phyloP scores from a whole-genome alignment of 2,113 vertebrate genomes.

The Desmodus rotundus region DNA sequence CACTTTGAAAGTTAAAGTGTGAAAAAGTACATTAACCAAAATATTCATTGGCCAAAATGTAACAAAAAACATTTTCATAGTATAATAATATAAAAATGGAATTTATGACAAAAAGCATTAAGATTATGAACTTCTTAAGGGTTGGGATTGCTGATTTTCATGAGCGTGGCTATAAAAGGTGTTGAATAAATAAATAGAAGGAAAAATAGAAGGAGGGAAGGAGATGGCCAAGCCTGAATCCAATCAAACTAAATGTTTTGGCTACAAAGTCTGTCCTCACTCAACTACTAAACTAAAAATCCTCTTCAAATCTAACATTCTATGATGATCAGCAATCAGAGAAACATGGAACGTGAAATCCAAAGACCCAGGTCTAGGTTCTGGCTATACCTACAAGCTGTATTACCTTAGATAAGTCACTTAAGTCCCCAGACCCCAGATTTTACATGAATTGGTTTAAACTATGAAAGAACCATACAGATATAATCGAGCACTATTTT shows the following conservation, averaged over 20 bases:
- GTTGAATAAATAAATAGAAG: neutral
- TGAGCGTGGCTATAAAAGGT: neutral
- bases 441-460: neutral
- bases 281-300: neutral
- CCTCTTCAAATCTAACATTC: neutral
- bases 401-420: neutral
- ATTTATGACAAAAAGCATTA: neutral
- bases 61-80: neutral
- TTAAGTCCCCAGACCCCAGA: neutral
- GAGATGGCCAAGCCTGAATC: neutral
- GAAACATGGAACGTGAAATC: neutral
- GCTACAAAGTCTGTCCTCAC: neutral
- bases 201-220: neutral
- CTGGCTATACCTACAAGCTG: neutral
- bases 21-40: neutral
- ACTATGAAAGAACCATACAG: neutral
- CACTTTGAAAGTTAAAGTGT: neutral
- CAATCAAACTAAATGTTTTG: neutral
- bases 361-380: neutral
- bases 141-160: neutral
- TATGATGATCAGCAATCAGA: neutral
- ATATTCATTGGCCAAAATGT: neutral
- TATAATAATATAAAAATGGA: neutral
- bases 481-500: neutral
- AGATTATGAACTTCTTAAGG: neutral